Conservation (phyloP, 2,113 vertebrate genomes). For the Zapornia atra region DNA sequence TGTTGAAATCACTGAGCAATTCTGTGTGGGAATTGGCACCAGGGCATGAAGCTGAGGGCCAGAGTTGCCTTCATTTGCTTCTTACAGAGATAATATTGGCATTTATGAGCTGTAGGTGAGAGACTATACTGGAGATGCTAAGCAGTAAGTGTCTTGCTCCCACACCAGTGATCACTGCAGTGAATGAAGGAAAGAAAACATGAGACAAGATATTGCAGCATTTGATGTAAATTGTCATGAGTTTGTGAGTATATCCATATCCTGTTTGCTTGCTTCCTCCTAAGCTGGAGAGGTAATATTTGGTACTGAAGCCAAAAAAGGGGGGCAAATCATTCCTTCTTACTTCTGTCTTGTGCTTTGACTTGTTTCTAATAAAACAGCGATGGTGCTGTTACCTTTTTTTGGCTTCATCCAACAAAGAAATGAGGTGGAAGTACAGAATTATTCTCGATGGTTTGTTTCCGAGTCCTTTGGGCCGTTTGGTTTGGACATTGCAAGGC, state of each 20-base stretch:
- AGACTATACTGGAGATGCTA: background rate
- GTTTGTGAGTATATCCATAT: background rate
- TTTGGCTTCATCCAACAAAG: background rate
- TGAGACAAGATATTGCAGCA: background rate
- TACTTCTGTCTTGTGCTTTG: background rate
- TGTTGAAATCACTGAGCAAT: background rate
- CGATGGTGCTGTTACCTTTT: background rate
- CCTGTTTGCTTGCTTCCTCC: background rate
- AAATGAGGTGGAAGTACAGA: background rate
- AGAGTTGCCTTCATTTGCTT: background rate
- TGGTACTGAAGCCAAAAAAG: background rate
- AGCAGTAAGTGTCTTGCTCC: background rate
- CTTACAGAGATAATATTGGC: background rate
- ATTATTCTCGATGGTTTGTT: background rate
- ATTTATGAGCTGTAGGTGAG: background rate
- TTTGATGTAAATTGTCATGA: background rate
- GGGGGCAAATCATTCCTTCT: background rate
- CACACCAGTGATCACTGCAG: background rate
- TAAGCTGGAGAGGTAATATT: background rate
- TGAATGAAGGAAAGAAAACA: background rate
- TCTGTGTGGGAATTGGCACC: background rate
- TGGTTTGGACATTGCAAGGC: background rate
- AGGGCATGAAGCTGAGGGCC: accelerated
- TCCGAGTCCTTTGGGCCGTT: background rate
- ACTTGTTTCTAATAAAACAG: background rate